phyloP scores from a whole-genome alignment of 2,113 vertebrate genomes.

The Miniopterus natalensis region DNA sequence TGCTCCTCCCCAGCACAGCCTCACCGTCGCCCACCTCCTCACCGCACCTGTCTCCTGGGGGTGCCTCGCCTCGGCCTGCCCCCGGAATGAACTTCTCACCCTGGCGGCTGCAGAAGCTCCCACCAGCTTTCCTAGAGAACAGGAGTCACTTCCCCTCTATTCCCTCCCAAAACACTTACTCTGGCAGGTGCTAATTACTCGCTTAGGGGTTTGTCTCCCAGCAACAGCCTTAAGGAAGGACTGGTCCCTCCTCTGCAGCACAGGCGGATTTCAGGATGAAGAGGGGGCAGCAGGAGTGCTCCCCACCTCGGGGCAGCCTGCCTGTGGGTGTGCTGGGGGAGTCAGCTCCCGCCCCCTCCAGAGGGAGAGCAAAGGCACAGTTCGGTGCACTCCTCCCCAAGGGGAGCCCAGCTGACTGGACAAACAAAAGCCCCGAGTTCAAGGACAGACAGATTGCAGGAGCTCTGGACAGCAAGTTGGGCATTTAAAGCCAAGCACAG shows the following conservation, averaged over 20 bases:
- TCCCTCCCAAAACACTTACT: not conserved
- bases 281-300: not conserved
- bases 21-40: not conserved
- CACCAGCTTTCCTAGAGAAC: not conserved
- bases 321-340: not conserved
- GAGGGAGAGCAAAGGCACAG: fast-evolving
- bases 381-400: fast-evolving
- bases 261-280: not conserved
- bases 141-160: not conserved
- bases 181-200: not conserved
- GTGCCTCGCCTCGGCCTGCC: fast-evolving
- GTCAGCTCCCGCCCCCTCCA: not conserved
- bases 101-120: not conserved
- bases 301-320: not conserved
- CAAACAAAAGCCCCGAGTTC: slow-evolving; percentile 42
- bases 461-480: slow-evolving; percentile 81
- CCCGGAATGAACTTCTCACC: not conserved
- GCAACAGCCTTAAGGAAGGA: not conserved
- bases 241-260: too few species aligned
- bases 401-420: not conserved
- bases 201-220: not conserved
- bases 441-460: slow-evolving; percentile 41
- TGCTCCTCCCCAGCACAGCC: fast-evolving
- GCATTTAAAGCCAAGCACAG: slow-evolving; percentile 82
- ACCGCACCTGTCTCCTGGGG: not conserved